Evolutionary conservation across 2,113 vertebrate species (phyloP), one percentile per base, ranked within the genome.

Genomic region (Pagrus major): DNA sequence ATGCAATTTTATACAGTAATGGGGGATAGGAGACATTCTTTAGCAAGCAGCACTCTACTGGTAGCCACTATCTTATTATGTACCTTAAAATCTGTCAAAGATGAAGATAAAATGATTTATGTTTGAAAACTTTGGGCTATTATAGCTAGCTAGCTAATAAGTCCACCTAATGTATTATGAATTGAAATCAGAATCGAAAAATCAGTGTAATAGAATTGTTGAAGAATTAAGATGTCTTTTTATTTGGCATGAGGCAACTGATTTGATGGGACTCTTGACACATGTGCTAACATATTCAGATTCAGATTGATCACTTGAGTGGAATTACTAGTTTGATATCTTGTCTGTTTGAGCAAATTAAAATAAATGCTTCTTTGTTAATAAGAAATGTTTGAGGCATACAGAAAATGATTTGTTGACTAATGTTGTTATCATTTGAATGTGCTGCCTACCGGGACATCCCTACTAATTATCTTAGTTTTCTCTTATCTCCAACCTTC

Each of bases 401-500:
- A 33, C 14, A 56, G 61, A 51, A 66, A 56, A 65, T 1, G 21
- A 71, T 73, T 72, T 69, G 60, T 69, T 78, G 64, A 77, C 56
- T 42, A 37, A 56, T 64, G 47, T 72, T 60, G 23, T 41, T 81
- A 29, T n/a, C 3, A 64, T 77, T 46, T 70, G 51, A 63, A 10
- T 21, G 46, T 1, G 14, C 55, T 58, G 60, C 65, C 80, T 47
- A 6, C 37, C n/a, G 51, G 64, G 47, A 12, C 14, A 4, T 59
- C 79, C 65, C 39, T 18, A 41, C 35, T 73, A 84, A 83, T 85
- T 71, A 63, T 76, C 29, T 23, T n/a, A 18, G 33, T 77, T 27
- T n/a, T 55, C 58, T 78, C 69, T 86, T 69, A 78, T 82, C 68
- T 70, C 37, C 80, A 65, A 90, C 86, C 80, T 84, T 76, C 61